phyloP scores from a whole-genome alignment of 2,113 vertebrate genomes.

The Crotalus viridis region DNA sequence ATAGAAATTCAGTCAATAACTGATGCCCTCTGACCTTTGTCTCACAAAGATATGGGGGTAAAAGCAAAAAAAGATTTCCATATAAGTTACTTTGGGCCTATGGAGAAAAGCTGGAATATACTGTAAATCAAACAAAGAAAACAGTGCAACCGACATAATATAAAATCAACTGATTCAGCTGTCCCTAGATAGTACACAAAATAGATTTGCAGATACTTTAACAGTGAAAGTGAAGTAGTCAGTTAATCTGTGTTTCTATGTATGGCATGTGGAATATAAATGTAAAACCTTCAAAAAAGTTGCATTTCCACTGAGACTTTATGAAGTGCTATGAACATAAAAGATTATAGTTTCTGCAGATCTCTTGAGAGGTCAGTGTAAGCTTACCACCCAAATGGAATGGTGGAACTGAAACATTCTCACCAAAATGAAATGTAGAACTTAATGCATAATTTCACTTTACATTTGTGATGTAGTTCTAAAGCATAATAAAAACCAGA shows the following conservation, averaged over 20 bases:
- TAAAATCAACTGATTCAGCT: background rate
- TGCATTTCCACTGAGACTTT: slow-evolving; percentile 3
- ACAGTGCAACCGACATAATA: background rate
- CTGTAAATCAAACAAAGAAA: background rate
- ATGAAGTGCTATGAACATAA: background rate
- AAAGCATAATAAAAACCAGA: slow-evolving; percentile 73
- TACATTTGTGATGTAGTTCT: slow-evolving; percentile 48
- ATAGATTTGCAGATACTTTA: background rate
- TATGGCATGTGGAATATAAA: slow-evolving; percentile 12
- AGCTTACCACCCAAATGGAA: slow-evolving; percentile 27
- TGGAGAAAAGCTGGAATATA: background rate
- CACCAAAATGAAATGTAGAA: slow-evolving; percentile 30
- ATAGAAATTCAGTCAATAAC: background rate
- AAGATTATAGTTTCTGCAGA: slow-evolving; percentile 18
- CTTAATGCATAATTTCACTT: slow-evolving; percentile 48
- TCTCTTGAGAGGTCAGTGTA: background rate
- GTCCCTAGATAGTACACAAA: background rate
- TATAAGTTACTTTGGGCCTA: background rate
- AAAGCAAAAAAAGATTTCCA: background rate
- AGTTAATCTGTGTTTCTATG: background rate
- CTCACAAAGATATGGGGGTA: background rate
- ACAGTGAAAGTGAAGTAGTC: background rate
- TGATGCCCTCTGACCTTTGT: background rate
- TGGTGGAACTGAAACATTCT: slow-evolving; percentile 33
- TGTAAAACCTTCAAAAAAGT: slow-evolving; percentile 15